These are phyloP conservation scores for Aphodius sticticus DNA, from an alignment of 2,888 invertebrate species.

Conservation along the genomic window DNA sequence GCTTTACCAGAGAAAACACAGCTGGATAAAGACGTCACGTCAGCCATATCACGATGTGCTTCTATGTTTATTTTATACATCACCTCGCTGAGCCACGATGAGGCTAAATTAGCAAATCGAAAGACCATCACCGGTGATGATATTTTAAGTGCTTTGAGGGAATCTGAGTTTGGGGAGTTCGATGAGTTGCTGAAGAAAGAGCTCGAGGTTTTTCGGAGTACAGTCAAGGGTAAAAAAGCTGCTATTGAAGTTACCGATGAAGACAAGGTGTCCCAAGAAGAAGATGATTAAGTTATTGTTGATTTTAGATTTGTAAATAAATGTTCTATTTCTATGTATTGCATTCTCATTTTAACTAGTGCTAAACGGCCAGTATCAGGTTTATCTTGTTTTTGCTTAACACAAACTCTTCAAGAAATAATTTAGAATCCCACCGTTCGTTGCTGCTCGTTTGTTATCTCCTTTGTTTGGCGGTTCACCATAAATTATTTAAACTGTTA, in stretches of 20 bases:
- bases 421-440: no score
- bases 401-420: no score
- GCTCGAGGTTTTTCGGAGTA: not conserved
- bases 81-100: conserved; percentile 7
- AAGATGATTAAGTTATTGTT: not conserved
- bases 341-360: no score
- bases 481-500: no score
- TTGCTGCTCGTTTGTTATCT: no score
- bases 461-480: no score
- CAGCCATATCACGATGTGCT: conserved; percentile 5
- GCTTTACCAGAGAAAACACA: not conserved
- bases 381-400: no score
- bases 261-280: not conserved
- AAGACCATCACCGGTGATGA: not conserved
- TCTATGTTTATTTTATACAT: conserved; percentile 15
- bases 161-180: conserved; percentile 9
- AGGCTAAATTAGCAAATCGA: not conserved
- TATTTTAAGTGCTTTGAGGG: conserved; percentile 10
- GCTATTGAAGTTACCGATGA: not conserved
- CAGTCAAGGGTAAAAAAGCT: not conserved
- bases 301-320: not conserved
- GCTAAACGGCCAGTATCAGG: no score
- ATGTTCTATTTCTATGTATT: not conserved
- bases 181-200: not conserved
- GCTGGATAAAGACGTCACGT: not conserved